Evolutionary conservation across 1,140 invertebrate genomes (phyloP), one percentile per base, ranked within the genome.

Genomic region (Halesus radiatus): DNA sequence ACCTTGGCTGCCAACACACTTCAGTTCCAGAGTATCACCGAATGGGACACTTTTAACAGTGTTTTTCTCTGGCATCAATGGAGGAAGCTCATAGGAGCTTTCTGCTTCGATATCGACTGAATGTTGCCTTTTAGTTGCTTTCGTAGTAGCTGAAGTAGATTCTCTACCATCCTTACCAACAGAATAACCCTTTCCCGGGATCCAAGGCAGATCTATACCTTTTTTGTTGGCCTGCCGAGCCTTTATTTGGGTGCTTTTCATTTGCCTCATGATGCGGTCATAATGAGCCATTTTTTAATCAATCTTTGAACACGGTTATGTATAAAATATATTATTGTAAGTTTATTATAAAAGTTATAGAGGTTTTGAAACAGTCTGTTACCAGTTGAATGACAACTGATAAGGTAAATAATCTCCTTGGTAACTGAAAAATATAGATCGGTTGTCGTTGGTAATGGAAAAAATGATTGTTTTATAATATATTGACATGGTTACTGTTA

Each of bases 41-140:
- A 64, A 66, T 1, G 75, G 58, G 8, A 76, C 75, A 76, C 62
- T 78, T 23, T 58, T 78, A n/a, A 73, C 58, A 50, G 53, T 54
- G 4, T 50, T 54, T 66, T 74, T 78, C 32, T 75, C 70, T 52
- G 32, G 54, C 10, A 81, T 20, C n/a, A 81, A 60, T 3, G 76
- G 50, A 45, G 80, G 80, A 78, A 81, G 74, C 10, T 64, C 8
- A n/a, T 64, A 56, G 64, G 16, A 13, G 13, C 7, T 53, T 18
- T 58, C 54, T 13, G 29, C 45, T 52, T 64, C 60, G 16, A 52
- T 37, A 64, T 66, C 60, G 13, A 6, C 29, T 52, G 60, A 10
- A 64, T 66, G 37, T n/a, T 62, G 75, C 58, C 60, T 76, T 18
- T 76, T 76, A 1, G 45, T 45, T 45, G 75, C 56, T 76, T 45